Conservation (phyloP, 2,888 invertebrate genomes). For the Cataglyphis cursor region DNA sequence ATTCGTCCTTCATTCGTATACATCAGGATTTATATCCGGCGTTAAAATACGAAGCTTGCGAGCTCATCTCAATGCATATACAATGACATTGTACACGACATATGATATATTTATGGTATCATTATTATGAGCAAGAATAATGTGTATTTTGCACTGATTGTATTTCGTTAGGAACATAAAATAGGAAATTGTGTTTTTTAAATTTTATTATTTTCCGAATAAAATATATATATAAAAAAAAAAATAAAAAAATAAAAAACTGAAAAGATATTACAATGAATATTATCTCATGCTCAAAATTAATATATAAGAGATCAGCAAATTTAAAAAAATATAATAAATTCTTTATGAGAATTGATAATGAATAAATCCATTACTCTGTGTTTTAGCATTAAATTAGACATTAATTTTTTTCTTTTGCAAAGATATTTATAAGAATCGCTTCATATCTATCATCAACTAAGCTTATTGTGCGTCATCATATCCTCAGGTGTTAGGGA, state of each 20-base stretch:
- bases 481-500: slow-evolving; percentile 35
- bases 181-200: not conserved
- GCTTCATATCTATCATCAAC: not conserved
- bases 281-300: not conserved
- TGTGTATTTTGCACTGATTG: not conserved
- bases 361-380: not conserved
- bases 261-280: not conserved
- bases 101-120: not conserved
- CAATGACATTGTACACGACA: not conserved
- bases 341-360: not conserved
- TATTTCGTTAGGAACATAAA: not conserved
- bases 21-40: slow-evolving; percentile 25
- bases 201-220: not conserved
- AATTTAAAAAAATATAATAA: not conserved
- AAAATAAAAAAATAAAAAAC: no score
- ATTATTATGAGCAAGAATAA: not conserved
- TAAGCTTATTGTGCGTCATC: slow-evolving; percentile 28
- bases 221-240: not conserved
- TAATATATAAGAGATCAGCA: not conserved
- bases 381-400: not conserved
- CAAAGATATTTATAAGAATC: slow-evolving; percentile 21
- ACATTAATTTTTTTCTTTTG: not conserved
- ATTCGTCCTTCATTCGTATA: slow-evolving; percentile 24
- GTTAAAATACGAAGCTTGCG: not conserved
- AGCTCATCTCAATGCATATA: not conserved